Evolutionary conservation across 92 coral and sea anemone genomes (phyloP).

Genomic region (Ricordea florida): DNA sequence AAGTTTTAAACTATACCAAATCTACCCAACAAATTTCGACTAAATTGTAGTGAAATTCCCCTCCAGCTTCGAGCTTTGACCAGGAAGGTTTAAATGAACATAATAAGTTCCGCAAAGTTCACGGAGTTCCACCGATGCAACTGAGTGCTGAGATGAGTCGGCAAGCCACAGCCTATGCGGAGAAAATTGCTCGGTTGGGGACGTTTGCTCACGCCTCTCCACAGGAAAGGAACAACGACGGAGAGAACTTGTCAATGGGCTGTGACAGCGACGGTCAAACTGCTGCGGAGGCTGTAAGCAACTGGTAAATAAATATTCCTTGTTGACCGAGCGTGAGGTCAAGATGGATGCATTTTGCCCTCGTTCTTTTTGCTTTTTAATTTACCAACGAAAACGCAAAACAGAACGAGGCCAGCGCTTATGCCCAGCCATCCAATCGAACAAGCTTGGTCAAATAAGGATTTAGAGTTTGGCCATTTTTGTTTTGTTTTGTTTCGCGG

Average conservation of each 20-base stretch:
- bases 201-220: slow-evolving; percentile 57
- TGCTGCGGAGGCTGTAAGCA: slow-evolving; percentile 53
- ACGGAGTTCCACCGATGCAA: slow-evolving; percentile 70
- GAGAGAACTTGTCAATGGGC: slow-evolving; percentile 84
- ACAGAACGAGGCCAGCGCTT: no score
- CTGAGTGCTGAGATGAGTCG: slow-evolving; percentile 68
- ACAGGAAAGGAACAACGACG: slow-evolving; percentile 59
- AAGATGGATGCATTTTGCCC: no score
- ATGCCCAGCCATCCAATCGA: no score
- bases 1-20: no score
- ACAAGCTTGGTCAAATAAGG: no score
- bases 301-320: slow-evolving; percentile 78
- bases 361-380: no score
- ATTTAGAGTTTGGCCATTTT: no score
- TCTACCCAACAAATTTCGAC: no score
- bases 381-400: no score
- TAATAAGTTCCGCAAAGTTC: slow-evolving; percentile 73
- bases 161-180: slow-evolving; percentile 74
- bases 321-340: no score
- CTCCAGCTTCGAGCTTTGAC: slow-evolving; percentile 17
- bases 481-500: no score
- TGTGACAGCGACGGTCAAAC: slow-evolving; percentile 67
- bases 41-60: background rate
- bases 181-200: slow-evolving; percentile 45
- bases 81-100: slow-evolving; percentile 64